Evolutionary conservation across 2,113 vertebrate genomes (phyloP), one percentile per base, ranked within the genome.

Genomic region (Paracanthobrama guichenoti): DNA sequence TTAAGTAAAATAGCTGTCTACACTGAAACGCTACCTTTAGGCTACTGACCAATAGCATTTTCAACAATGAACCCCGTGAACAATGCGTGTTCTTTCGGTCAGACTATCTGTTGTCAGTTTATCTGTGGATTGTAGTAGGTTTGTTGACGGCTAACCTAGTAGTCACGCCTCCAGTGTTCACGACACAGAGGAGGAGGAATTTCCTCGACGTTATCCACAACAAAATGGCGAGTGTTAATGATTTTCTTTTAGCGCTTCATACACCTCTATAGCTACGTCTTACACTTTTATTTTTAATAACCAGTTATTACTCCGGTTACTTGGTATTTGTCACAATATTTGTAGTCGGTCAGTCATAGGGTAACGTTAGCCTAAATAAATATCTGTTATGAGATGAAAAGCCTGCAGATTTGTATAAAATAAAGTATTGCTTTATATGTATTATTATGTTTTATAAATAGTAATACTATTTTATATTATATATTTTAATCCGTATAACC

Each of bases 151-250:
- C 59, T 12, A 26, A n/a, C 6, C 24, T 48, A 74, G 55, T 48
- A 31, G 57, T 79, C 35, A 79, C 76, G 76, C 76, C 76, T 79
- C 57, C 55, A 46, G 13, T 46, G 55, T 18, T 31, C 42, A 67
- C 26, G 59, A 81, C 79, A 50, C 42, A 3, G 18, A 62, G 77
- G 79, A 67, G 18, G 66, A 53, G 66, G 66, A 24, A 57, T 71
- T 71, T 71, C 46, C 64, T 71, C 48, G 6, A 24, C 11, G 12
- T 24, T 55, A 71, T 24, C 22, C 5, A 5, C 66, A 39, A 81
- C 79, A 82, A 82, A 71, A 82, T 82, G 64, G 64, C 79, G 79
- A 81, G 12, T 12, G 35, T 14, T 81, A 35, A 81, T 6, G 66
- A 2, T 35, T n/a, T 53, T 71, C 8, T 24, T 26, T 53, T 2